Evolutionary conservation across 2,888 invertebrate genomes (phyloP).

Genomic region (Junonia oenone): DNA sequence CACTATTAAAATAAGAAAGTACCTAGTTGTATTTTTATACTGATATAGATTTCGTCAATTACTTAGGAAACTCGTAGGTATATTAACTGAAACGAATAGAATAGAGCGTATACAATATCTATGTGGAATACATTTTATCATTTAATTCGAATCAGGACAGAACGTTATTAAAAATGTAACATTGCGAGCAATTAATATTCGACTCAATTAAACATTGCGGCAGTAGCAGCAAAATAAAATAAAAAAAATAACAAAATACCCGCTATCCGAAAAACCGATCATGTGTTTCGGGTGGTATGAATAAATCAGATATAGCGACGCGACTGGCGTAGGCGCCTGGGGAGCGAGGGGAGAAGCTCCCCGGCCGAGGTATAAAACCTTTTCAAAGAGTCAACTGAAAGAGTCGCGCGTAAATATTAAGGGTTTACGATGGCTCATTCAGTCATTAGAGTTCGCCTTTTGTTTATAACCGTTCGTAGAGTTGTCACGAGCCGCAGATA

Average conservation of each 20-base stretch:
- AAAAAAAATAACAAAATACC: constrained; percentile 38
- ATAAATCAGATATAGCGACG: constrained; percentile 72
- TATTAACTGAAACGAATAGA: not conserved
- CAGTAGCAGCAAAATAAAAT: constrained; percentile 48
- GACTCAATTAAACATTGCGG: constrained; percentile 44
- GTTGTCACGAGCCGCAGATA: constrained; percentile 59
- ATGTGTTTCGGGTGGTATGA: constrained; percentile 74
- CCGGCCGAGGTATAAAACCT: constrained; percentile 68
- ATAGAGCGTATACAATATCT: not conserved
- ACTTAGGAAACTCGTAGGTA: too few relatives aligned
- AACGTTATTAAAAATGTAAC: constrained; percentile 32
- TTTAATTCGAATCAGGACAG: constrained; percentile 2
- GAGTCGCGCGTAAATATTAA: constrained; percentile 72
- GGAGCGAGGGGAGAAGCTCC: constrained; percentile 48
- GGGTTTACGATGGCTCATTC: constrained; percentile 73
- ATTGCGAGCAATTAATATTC: constrained; percentile 33
- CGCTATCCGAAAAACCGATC: constrained; percentile 63
- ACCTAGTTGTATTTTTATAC: too few relatives aligned
- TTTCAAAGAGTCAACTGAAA: constrained; percentile 69
- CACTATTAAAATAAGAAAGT: not conserved
- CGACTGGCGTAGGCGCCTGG: constrained; percentile 63
- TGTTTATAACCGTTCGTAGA: constrained; percentile 70
- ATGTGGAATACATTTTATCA: not conserved
- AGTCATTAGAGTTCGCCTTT: constrained; percentile 69
- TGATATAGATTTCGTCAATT: not conserved